Conservation (phyloP, 64 coral and sea anemone genomes). For the Dendronephthya gigantea region DNA sequence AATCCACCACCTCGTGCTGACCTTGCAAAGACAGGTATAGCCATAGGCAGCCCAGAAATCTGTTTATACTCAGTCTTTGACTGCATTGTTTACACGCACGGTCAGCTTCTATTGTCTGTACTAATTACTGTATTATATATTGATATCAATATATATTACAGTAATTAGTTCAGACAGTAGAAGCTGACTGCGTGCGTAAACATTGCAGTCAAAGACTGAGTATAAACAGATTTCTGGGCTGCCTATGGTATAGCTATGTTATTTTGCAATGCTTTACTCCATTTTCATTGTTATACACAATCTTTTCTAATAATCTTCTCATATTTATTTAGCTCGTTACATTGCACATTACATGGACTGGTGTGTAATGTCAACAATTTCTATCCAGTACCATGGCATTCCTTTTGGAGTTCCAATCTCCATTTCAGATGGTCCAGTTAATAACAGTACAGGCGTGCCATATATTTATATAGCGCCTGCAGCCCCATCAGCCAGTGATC, state of each 20-base stretch:
- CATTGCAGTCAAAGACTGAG: too few relatives aligned
- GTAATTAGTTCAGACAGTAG: not conserved
- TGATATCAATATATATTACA: not conserved
- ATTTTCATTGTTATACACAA: too few relatives aligned
- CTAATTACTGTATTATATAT: too few relatives aligned
- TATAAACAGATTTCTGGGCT: too few relatives aligned
- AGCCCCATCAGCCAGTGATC: not conserved
- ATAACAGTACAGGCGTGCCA: not conserved
- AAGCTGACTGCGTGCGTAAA: too few relatives aligned
- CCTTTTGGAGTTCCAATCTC: not conserved
- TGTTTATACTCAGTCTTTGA: too few relatives aligned
- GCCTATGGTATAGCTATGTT: too few relatives aligned
- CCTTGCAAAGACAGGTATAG: not conserved
- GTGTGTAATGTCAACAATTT: constrained; percentile 5
- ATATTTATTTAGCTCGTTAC: constrained; percentile 12
- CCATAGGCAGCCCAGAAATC: not conserved
- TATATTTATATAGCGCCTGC: not conserved
- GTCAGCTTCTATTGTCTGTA: too few relatives aligned
- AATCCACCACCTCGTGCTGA: not conserved
- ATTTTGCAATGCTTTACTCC: too few relatives aligned
- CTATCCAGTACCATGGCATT: not conserved
- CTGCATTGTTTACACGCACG: too few relatives aligned
- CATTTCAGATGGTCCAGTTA: not conserved
- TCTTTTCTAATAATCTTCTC: too few relatives aligned
- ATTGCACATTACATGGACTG: constrained; percentile 9